These are phyloP conservation scores for Nomada hirtipes DNA, from an alignment of 2,888 invertebrate species.

Conservation along the genomic window DNA sequence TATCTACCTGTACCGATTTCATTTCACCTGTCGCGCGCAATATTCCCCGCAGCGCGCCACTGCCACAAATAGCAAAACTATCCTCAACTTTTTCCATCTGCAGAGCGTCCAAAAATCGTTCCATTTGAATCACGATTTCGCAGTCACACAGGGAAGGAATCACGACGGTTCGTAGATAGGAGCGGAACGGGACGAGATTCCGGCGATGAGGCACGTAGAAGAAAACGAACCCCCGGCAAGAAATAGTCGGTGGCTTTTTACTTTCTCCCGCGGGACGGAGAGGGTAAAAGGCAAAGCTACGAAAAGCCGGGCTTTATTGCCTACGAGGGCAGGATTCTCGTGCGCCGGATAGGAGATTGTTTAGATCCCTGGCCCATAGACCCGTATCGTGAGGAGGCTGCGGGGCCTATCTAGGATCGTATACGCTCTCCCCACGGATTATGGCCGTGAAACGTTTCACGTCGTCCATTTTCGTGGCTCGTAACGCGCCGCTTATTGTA, in stretches of 20 bases:
- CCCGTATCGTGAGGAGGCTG: conserved; percentile 70
- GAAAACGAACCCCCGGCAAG: conserved; percentile 56
- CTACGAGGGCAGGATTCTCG: conserved; percentile 63
- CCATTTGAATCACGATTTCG: background rate
- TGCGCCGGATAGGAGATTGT: conserved; percentile 70
- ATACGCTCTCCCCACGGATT: conserved; percentile 69
- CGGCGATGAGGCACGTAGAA: conserved; percentile 41
- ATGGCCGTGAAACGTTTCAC: conserved; percentile 70
- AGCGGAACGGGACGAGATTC: conserved; percentile 57
- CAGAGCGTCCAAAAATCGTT: conserved; percentile 5
- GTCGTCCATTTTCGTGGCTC: conserved; percentile 72
- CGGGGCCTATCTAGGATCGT: conserved; percentile 74
- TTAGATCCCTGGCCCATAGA: conserved; percentile 74
- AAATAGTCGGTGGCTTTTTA: conserved; percentile 69
- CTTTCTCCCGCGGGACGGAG: conserved; percentile 57
- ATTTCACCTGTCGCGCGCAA: no score
- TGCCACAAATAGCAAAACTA: background rate
- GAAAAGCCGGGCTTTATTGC: conserved; percentile 72
- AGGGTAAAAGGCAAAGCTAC: conserved; percentile 70
- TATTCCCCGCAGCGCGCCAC: background rate
- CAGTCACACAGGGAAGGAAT: conserved; percentile 4
- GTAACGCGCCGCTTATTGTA: conserved; percentile 73
- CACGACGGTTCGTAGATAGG: conserved; percentile 49
- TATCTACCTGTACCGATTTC: no score
- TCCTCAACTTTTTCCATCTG: background rate